Evolutionary conservation across 2,888 invertebrate genomes (phyloP), one percentile per base, ranked within the genome.

Genomic region (Lycophotia porphyrea): DNA sequence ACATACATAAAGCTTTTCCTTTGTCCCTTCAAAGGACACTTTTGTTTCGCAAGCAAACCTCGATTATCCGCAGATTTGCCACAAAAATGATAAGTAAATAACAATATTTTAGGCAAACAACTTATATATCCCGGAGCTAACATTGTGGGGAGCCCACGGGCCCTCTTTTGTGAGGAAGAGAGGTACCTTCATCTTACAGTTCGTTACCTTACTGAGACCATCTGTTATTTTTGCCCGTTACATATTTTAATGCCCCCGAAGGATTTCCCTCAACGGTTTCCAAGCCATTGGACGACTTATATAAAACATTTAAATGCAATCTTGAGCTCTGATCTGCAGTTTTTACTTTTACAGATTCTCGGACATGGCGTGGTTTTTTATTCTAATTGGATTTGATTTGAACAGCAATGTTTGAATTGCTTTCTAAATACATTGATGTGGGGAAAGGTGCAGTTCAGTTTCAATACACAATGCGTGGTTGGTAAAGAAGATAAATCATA

Each of bases 221-320:
- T 95, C 94, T 94, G 95, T 96, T 96, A 96, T 96, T 94, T 96
- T 94, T 94, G 91, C 92, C 94, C 93, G 93, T 94, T 94, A 95
- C 94, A 95, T 94, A 95, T 94, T 96, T 95, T 95, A 95, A 94
- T 94, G 95, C 92, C 88, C 95, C 93, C 93, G 92, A 94, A 88
- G 86, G 71, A 74, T 83, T 90, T 89, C 90, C 91, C 91, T 93
- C 91, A 93, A 92, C 93, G 89, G 90, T 93, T 95, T 95, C 93
- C 94, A 90, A 93, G 89, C 94, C 93, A 94, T 93, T 95, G 94
- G 92, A 84, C 91, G 92, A 90, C 89, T 92, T 93, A 93, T 94
- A 95, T 94, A 92, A 93, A 94, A 94, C 92, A 93, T 93, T 94
- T 93, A 92, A 92, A 92, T 93, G 92, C 92, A 93, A 93, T 94